Conservation (phyloP, 2,888 invertebrate species). For the Drosophila setosimentum region DNA sequence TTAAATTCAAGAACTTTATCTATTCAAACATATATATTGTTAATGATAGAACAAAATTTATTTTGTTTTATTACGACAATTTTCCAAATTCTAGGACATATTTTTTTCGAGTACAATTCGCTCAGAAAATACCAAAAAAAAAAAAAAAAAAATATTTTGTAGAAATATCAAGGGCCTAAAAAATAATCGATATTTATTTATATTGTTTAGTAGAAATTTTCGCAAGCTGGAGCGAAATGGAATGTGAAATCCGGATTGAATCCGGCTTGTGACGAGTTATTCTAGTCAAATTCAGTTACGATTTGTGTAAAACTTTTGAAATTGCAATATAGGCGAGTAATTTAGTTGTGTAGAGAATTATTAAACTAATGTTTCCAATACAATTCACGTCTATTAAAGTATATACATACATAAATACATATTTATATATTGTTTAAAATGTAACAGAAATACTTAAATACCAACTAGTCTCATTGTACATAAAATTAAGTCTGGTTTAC, state of each 20-base stretch:
- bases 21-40: not conserved
- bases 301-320: slow-evolving; percentile 26
- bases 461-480: slow-evolving; percentile 56
- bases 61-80: not conserved
- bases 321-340: slow-evolving; percentile 71
- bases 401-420: slow-evolving; percentile 20
- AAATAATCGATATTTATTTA: slow-evolving; percentile 15
- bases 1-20: no score
- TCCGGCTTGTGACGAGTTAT: slow-evolving; percentile 42
- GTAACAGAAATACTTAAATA: slow-evolving; percentile 37
- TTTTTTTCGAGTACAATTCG: not conserved
- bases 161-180: not conserved
- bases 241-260: slow-evolving; percentile 5
- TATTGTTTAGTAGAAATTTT: not conserved
- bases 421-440: slow-evolving; percentile 27
- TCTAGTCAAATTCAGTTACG: slow-evolving; percentile 65
- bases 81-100: not conserved
- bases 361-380: slow-evolving; percentile 52
- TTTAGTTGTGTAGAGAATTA: slow-evolving; percentile 52
- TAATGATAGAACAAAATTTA: not conserved
- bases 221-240: slow-evolving; percentile 1
- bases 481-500: slow-evolving; percentile 52
- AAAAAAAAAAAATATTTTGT: not conserved
- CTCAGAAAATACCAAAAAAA: not conserved
- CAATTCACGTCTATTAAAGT: slow-evolving; percentile 45